Percentiles rank a stretch among this genome's conserved stretches.
These are phyloP conservation scores for Pardalotus punctatus DNA, from an alignment of 2,113 vertebrate genomes.

Conservation along the genomic window DNA sequence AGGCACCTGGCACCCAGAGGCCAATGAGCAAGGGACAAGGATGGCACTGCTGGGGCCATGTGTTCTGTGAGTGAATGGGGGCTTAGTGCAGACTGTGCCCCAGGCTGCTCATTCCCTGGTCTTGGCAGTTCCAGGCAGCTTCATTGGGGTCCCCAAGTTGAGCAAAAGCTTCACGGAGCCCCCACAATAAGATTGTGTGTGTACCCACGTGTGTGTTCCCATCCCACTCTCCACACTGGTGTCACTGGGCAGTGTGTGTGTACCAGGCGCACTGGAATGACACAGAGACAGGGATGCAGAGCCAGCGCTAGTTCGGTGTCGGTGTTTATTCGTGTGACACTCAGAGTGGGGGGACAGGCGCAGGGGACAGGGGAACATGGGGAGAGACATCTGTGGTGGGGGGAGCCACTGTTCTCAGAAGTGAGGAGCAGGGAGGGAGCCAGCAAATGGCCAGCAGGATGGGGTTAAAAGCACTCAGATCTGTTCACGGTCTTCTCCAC, in stretches of 20 bases:
- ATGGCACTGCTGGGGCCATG: background rate
- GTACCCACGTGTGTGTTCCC: accelerated
- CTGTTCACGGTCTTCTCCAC: background rate
- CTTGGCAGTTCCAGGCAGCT: accelerated
- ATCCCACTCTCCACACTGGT: background rate
- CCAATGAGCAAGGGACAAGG: accelerated
- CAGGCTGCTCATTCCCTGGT: background rate
- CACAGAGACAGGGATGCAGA: slow-evolving; percentile 48
- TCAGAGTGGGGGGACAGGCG: background rate
- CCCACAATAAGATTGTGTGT: too few species aligned
- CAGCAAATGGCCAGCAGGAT: accelerated
- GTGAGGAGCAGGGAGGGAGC: background rate
- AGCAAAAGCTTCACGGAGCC: background rate
- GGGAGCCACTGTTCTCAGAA: background rate
- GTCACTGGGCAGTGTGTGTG: accelerated
- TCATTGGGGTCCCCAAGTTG: accelerated
- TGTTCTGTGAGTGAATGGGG: accelerated
- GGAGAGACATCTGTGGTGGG: background rate
- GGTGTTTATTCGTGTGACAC: slow-evolving; percentile 44
- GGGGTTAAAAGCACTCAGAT: background rate
- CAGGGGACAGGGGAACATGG: background rate
- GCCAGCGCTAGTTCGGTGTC: slow-evolving; percentile 44
- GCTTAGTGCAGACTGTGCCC: background rate
- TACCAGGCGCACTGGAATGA: background rate
- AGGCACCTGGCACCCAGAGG: background rate